Base-by-base conservation (phyloP, 2,797 vertebrate species). In the Acanthis flammea region DNA sequence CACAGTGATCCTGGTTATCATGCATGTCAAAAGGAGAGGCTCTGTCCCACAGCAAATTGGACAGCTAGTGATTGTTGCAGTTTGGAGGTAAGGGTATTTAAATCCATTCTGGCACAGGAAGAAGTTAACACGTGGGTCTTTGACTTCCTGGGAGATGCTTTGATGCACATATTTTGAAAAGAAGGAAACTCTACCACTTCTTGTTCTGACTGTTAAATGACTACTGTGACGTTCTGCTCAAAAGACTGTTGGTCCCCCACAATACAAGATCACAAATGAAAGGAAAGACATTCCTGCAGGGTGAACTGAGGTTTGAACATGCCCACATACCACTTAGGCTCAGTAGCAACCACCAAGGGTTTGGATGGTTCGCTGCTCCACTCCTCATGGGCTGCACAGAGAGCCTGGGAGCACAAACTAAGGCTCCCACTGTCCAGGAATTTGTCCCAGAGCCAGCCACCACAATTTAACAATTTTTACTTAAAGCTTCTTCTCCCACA, bases 251-350 rank as follows among this genome's bases (percentile, higher is more conserved):
- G 30, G 22, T 80, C 12, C 37, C 18, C 62, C 41, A 55, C 21
- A 45, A 17, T 18, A 31, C 19, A 70, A 54, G 31, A 47, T 41
- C 54, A 31, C 81, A 74, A 74, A 48, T 0, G 7, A 42, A 82
- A 2, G 4, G 61, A 76, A 74, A 54, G 19, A 24, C 2, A 2
- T 39, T 78, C 35, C 33, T 86, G 54, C 39, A 50, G 47, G 25
- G 67, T 57, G 53, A 75, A 53, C 16, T 28, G 57, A 19, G 14
- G 33, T 55, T 87, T 3, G 4, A 50, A 39, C 44, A 55, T 10
- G 51, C 3, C 6, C 41, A 12, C 0, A 0, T 11, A 48, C 6
- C 0, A 1, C 30, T 57, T 23, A 19, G 44, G 33, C 33, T 67
- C 37, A 28, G 51, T 11, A 73, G 35, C 37, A 72, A 5, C 19